Percentiles rank a stretch among this genome's conserved stretches.
Conservation (phyloP, 2,113 vertebrate species). For the Pholis gunnellus region DNA sequence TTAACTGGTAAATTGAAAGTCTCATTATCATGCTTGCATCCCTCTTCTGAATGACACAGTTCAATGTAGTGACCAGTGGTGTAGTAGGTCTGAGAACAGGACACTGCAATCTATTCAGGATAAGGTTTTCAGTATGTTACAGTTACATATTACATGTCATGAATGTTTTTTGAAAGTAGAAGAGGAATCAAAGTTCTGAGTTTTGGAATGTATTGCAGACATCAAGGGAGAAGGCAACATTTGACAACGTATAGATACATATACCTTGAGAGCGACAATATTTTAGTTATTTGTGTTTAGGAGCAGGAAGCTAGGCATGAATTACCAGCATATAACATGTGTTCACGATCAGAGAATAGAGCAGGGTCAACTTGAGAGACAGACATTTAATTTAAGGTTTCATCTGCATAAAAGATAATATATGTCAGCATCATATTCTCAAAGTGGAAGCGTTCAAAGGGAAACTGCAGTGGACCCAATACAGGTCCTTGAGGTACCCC, state of each 20-base stretch:
- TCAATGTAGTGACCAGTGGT: not conserved
- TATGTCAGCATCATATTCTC: not conserved
- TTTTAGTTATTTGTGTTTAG: not conserved
- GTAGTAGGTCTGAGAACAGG: not conserved
- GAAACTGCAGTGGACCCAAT: not conserved
- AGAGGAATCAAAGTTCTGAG: not conserved
- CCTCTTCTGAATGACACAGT: not conserved
- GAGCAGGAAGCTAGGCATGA: not conserved
- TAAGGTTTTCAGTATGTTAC: not conserved
- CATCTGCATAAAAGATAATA: not conserved
- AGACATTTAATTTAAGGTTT: not conserved
- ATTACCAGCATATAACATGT: not conserved
- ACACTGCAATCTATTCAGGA: not conserved
- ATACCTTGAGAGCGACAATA: not conserved
- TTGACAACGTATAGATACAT: not conserved
- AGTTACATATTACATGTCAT: not conserved
- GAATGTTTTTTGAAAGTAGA: not conserved
- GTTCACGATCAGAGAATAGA: not conserved
- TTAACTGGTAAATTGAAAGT: not conserved
- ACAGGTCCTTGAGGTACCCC: slow-evolving; percentile 1
- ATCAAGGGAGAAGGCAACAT: not conserved
- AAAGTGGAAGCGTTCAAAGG: not conserved
- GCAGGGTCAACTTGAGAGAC: not conserved
- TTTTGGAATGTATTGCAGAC: not conserved
- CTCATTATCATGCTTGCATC: not conserved